These are phyloP conservation scores for Craterocephalus amniculus DNA, from an alignment of 2,797 vertebrate species.

Conservation along the genomic window DNA sequence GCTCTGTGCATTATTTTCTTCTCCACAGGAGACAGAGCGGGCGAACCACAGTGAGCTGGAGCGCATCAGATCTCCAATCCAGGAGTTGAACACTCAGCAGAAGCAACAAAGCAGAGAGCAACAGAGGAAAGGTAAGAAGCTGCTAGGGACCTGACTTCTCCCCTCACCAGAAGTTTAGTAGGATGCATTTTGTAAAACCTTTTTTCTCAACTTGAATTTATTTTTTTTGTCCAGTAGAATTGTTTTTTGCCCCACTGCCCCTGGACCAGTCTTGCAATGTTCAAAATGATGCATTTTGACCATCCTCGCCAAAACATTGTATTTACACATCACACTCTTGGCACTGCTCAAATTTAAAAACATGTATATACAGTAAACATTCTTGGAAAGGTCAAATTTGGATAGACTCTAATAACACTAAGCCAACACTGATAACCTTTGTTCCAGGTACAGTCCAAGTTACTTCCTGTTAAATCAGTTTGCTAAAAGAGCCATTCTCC, in stretches of 20 bases:
- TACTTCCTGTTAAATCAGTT: constrained; percentile 59
- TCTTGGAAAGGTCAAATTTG: constrained; percentile 48
- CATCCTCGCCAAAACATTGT: constrained; percentile 3
- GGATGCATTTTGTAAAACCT: background rate
- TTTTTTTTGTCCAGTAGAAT: background rate
- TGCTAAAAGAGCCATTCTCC: constrained; percentile 67
- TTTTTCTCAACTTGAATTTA: too few relatives aligned
- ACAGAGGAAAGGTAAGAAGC: constrained; percentile 70
- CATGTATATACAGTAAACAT: constrained; percentile 51
- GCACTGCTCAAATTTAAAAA: constrained; percentile 25
- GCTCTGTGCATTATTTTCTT: constrained; percentile 15
- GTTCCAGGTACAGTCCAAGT: constrained; percentile 66
- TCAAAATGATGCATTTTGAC: background rate
- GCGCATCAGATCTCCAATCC: constrained; percentile 60
- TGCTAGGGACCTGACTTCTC: background rate
- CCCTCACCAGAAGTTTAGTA: background rate
- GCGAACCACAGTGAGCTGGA: constrained; percentile 74
- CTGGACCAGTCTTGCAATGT: background rate
- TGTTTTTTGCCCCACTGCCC: too few relatives aligned
- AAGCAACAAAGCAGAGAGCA: constrained; percentile 64
- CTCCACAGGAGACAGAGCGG: constrained; percentile 71
- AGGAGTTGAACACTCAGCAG: constrained; percentile 69
- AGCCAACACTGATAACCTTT: constrained; percentile 63
- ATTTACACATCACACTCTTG: constrained; percentile 25
- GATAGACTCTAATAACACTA: constrained; percentile 3